Base-by-base conservation (phyloP, 2,888 invertebrate species). In the Phymatocera aterrima region DNA sequence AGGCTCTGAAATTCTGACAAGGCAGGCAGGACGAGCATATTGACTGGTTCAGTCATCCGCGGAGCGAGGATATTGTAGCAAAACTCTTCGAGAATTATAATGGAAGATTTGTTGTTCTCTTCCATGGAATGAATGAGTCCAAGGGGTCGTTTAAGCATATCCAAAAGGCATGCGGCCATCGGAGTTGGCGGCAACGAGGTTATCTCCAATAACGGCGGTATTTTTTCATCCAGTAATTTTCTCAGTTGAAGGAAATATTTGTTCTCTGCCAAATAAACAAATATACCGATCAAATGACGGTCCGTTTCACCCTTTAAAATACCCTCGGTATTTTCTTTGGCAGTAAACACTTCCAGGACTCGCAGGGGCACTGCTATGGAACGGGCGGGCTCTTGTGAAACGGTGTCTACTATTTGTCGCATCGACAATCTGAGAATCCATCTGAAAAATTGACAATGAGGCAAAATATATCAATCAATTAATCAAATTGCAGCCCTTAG, bases 121-220 rank as follows among this genome's bases (percentile, higher is more conserved):
- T 91, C 88, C 18, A 91, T 83, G 81, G 88, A 87, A 82, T 92
- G 90, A 65, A 94, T 92, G 80, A 94, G 91, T 43, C 92, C 91
- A 78, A 98, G 91, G 0, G 98, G 97, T 82, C 95, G 93, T 84
- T 95, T 93, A 79, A 97, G 93, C 86, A 98, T 93, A 84, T 95
- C 94, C 78, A 96, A 91, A 1, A 97, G 91, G 80, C 95, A 95
- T 51, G 93, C 94, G 6, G 95, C 93, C 28, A 96, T 91, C 1
- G 94, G 94, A 37, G 95, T 96, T 0, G 96, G 96, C 34, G 96
- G 93, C 79, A 93, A 92, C 0, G 94, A 87, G 0, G 94, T 94
- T 34, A 93, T 93, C 60, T 96, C 95, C 83, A 94, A 93, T 83
- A 95, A 91, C 8, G 94, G 94, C 31, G 95, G 96, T 85, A 95